Evolutionary conservation across 2,888 invertebrate genomes (phyloP).

Genomic region (Ferdinandea cuprea): DNA sequence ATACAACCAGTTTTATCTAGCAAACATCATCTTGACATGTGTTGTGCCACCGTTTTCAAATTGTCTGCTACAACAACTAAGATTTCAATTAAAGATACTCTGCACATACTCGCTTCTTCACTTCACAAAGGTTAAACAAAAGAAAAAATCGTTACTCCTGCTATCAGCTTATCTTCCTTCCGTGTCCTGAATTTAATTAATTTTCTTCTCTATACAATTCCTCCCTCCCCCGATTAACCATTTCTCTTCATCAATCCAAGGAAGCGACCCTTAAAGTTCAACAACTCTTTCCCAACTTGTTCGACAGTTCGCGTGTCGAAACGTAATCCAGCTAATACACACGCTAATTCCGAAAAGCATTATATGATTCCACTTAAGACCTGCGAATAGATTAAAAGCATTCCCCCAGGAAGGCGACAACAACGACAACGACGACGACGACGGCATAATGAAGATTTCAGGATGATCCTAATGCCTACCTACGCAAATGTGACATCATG

Average conservation of each 20-base stretch:
- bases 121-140: too few species aligned
- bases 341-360: background rate
- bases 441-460: background rate
- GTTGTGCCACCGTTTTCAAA: too few species aligned
- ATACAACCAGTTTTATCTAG: too few species aligned
- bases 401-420: background rate
- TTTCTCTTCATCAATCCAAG: background rate
- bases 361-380: background rate
- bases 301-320: background rate
- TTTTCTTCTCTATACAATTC: background rate
- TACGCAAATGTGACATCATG: background rate
- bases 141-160: background rate
- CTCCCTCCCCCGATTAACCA: background rate
- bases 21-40: too few species aligned
- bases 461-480: background rate
- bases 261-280: background rate
- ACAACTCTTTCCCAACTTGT: background rate
- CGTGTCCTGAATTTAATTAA: background rate
- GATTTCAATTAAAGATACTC: background rate
- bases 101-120: background rate
- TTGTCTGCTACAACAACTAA: too few species aligned
- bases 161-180: background rate
- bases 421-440: too few species aligned
- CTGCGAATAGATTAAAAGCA: conserved; percentile 8
- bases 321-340: conserved; percentile 8